Evolutionary conservation across 2,888 invertebrate species (phyloP).

Genomic region (Plebejus anna): DNA sequence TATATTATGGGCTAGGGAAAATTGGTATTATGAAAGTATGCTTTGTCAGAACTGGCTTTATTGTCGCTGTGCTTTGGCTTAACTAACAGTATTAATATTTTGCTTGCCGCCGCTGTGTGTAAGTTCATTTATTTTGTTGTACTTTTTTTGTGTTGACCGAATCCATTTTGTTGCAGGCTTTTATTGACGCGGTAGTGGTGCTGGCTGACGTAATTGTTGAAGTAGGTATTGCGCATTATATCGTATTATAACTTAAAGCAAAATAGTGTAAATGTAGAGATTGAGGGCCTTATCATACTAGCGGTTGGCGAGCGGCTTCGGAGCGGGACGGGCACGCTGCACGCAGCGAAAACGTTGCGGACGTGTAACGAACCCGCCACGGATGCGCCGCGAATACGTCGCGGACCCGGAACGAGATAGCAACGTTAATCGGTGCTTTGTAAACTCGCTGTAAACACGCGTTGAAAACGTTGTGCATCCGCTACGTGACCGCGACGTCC

Average conservation of each 20-base stretch:
- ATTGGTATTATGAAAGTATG: neutral
- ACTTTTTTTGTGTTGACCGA: slow-evolving; percentile 40
- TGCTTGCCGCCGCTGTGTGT: neutral
- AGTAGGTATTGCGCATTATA: slow-evolving; percentile 34
- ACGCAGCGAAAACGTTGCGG: too few species aligned
- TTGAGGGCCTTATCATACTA: too few species aligned
- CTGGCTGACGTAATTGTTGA: slow-evolving; percentile 33
- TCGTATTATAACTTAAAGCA: neutral
- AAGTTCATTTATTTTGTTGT: slow-evolving; percentile 27
- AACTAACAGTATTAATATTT: slow-evolving; percentile 4
- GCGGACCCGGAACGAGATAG: too few species aligned
- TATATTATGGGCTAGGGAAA: neutral
- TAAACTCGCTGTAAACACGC: too few species aligned
- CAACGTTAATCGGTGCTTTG: too few species aligned
- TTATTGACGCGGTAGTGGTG: slow-evolving; percentile 45
- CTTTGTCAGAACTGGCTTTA: neutral
- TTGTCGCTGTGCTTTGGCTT: neutral
- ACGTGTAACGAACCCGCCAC: too few species aligned
- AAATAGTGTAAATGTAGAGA: too few species aligned
- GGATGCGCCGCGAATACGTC: too few species aligned
- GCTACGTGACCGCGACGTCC: too few species aligned
- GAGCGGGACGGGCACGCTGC: too few species aligned
- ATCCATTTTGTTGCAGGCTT: slow-evolving; percentile 49
- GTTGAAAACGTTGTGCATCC: too few species aligned
- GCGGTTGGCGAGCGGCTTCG: too few species aligned